Base-by-base conservation (phyloP, 2,113 vertebrate genomes). In the Ploceus nigricollis region DNA sequence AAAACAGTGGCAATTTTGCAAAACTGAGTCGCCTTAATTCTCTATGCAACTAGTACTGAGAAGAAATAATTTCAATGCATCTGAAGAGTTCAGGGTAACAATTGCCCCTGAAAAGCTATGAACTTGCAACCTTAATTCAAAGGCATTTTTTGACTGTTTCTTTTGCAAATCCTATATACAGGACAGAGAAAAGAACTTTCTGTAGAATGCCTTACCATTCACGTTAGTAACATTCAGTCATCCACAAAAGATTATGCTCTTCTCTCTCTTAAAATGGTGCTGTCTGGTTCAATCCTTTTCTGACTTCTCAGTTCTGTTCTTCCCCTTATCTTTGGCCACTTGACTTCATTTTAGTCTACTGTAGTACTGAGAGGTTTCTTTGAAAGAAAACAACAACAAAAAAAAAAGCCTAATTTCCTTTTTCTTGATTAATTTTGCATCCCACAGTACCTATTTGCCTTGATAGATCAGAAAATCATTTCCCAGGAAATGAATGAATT, bases 371-470 rank as follows among this genome's bases (percentile, higher is more conserved):
- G 64, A 93, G 16, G 4, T 11, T 81, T 88, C 60, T 94, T 81
- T 92, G 69, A 94, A 54, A 90, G 53, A 93, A 96, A 89, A 22
- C 28, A 86, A 71, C 48, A 39, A 39, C n/a, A n/a, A 17, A 37
- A 97, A 91, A 89, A 93, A 83, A 40, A 3, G 40, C 63, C 40
- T 89, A 2, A 89, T 96, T 96, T 96, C 82, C 82, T 71, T 87
- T 86, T 90, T 75, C 72, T 87, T 94, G 82, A 95, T 94, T 95
- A 96, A 94, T 94, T 92, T 94, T 94, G 60, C 85, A 92, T 90
- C 71, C 71, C 82, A 90, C 85, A 86, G 71, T 95, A 94, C 71
- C 68, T 96, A 81, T 81, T 96, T 95, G 89, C 87, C 71, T 92
- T 89, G 92, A 90, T 37, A 90, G 71, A 91, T 95, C 94, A 96